These are phyloP conservation scores for Pitta sordida DNA, from an alignment of 2,113 vertebrate genomes.

Conservation along the genomic window DNA sequence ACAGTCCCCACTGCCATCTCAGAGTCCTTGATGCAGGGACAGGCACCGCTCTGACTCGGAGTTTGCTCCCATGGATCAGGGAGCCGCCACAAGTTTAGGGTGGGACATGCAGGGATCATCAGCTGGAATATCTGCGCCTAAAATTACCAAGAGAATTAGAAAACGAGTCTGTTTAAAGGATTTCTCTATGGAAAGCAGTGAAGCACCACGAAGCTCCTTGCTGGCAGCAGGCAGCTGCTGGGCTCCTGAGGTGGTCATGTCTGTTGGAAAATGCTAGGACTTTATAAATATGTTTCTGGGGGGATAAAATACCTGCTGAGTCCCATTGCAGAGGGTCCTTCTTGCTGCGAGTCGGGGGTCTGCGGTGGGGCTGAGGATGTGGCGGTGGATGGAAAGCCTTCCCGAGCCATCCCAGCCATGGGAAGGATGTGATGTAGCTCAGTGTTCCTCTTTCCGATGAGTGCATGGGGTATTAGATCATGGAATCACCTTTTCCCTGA, in stretches of 20 bases:
- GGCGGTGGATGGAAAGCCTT: background rate
- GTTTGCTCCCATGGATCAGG: background rate
- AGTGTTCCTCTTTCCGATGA: background rate
- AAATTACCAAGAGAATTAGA: background rate
- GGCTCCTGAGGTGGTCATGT: background rate
- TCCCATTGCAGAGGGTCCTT: background rate
- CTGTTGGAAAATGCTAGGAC: background rate
- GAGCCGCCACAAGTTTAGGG: accelerated
- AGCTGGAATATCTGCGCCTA: accelerated
- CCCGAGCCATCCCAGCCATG: background rate
- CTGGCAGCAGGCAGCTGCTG: background rate
- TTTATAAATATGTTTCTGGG: background rate
- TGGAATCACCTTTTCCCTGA: background rate
- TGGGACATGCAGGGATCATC: accelerated
- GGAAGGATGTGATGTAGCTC: background rate
- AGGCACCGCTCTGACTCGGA: background rate
- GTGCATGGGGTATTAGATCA: accelerated
- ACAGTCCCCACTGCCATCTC: accelerated
- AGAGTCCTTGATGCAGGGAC: background rate
- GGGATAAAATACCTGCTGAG: accelerated
- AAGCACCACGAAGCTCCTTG: background rate
- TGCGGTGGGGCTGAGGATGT: background rate
- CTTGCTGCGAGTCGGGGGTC: background rate
- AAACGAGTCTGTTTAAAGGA: background rate
- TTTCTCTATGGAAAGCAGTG: background rate